Conservation (phyloP, 2,797 vertebrate genomes). For the Pseudotriccus pelzelni region DNA sequence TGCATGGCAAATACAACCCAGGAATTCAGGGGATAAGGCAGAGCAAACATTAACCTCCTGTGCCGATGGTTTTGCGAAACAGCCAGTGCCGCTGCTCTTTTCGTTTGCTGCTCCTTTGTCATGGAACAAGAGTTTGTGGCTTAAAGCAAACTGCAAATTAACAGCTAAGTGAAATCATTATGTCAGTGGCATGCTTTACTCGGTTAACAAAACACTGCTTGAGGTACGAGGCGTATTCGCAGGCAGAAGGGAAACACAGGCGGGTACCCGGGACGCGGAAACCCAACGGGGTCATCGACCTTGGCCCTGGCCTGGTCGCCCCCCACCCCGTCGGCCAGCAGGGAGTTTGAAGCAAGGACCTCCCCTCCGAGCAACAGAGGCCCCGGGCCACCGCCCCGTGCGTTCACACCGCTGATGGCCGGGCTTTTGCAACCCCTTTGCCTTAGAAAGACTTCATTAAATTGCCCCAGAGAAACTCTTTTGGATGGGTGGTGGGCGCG, state of each 20-base stretch:
- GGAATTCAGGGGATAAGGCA: background rate
- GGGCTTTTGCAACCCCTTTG: background rate
- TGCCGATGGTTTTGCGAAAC: background rate
- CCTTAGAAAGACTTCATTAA: background rate
- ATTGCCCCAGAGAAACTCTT: background rate
- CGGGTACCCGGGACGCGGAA: background rate
- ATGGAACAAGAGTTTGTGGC: background rate
- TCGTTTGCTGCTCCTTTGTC: background rate
- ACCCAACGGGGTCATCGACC: background rate
- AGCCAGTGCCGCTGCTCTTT: background rate
- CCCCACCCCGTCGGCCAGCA: background rate
- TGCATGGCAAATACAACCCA: background rate
- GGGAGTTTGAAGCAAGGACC: background rate
- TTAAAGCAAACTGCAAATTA: constrained; percentile 29
- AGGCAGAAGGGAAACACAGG: background rate
- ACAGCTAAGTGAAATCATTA: constrained; percentile 13
- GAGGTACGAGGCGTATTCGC: background rate
- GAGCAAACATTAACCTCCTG: background rate
- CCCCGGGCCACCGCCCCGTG: background rate
- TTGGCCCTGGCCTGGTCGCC: background rate
- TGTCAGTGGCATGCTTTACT: background rate
- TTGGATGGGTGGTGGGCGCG: fast-evolving
- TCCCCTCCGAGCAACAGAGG: too few species aligned
- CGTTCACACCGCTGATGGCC: background rate
- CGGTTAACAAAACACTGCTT: background rate